Percentiles rank a stretch among this genome's conserved stretches.
These are phyloP conservation scores for Parotocinclus haroldoi DNA, from an alignment of 2,797 vertebrate genomes.

Conservation along the genomic window DNA sequence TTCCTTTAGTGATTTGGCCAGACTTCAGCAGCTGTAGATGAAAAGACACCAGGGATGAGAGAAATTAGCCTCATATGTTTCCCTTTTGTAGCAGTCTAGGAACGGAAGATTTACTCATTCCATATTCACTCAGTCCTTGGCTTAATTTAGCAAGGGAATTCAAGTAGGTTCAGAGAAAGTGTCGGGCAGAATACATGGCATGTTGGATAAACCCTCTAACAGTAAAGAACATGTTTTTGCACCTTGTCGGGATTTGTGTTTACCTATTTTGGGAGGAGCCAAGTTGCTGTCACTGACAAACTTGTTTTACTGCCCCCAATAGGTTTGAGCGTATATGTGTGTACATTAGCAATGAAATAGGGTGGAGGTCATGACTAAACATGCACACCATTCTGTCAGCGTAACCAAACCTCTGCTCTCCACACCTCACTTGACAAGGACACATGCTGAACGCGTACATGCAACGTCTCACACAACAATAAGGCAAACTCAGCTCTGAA, in stretches of 20 bases:
- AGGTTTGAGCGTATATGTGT: conserved; percentile 53
- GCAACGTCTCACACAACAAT: conserved; percentile 6
- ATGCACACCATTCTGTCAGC: conserved; percentile 60
- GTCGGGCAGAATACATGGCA: conserved; percentile 18
- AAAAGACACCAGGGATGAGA: conserved; percentile 42
- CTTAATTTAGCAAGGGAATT: conserved; percentile 37
- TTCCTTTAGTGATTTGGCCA: conserved; percentile 53
- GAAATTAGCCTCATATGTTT: conserved; percentile 47
- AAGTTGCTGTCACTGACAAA: conserved; percentile 65
- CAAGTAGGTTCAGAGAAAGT: conserved; percentile 22
- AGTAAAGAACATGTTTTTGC: conserved; percentile 9
- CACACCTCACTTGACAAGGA: conserved; percentile 11
- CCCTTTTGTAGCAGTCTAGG: conserved; percentile 32
- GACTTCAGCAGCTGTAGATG: conserved; percentile 52
- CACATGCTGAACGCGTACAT: conserved; percentile 2
- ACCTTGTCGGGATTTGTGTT: conserved; percentile 33
- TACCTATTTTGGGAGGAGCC: conserved; percentile 38
- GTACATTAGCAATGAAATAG: conserved; percentile 43
- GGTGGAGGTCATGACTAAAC: conserved; percentile 63
- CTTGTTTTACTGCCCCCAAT: conserved; percentile 66
- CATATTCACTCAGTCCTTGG: conserved; percentile 18
- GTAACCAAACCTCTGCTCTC: conserved; percentile 21
- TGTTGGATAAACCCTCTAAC: conserved; percentile 25
- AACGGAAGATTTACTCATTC: conserved; percentile 30
- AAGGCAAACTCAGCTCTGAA: not conserved